Base-by-base conservation (phyloP, 2,113 vertebrate species). In the Sorex fumeus region DNA sequence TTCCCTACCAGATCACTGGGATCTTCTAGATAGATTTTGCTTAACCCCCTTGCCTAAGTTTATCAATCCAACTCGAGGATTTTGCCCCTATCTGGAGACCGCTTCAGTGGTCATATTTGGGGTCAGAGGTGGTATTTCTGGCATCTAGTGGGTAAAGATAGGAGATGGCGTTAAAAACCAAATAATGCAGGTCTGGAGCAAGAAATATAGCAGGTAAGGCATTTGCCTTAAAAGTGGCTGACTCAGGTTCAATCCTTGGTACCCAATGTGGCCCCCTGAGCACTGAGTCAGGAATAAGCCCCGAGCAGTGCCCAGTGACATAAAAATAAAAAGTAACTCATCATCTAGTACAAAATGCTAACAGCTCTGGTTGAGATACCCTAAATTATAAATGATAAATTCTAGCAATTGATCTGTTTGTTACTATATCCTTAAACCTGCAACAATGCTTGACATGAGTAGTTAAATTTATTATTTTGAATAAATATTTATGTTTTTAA, bases 401-500 rank as follows among this genome's bases (percentile, higher is more conserved):
- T 93, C 66, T 47, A 91, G 40, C 16, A 84, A 30, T 34, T 76
- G 23, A 40, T 64, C 21, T 91, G 19, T 32, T 40, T 84, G 47
- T 40, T 78, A 34, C 66, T 92, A 3, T 78, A 60, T 50, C 23
- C 8, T 66, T 43, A 77, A 80, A 60, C 10, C 36, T n/a, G 90
- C 83, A 92, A 71, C 36, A 74, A 43, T 75, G 36, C 21, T 85
- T 79, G 36, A 76, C 34, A 80, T 7, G n/a, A 47, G 47, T 82
- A 87, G 12, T 82, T 93, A 45, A 45, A 72, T 36, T 78, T 92
- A 82, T 72, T 32, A 4, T 90, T 62, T 23, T 93, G 60, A 84
- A 43, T 62, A 8, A 60, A n/a, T 79, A 89, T 64, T 82, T 95
- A 71, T 36, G 62, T 53, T 53, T n/a, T 87, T 12, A 88, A 92